phyloP scores from a whole-genome alignment of 2,888 invertebrate species.

The Alitta virens region DNA sequence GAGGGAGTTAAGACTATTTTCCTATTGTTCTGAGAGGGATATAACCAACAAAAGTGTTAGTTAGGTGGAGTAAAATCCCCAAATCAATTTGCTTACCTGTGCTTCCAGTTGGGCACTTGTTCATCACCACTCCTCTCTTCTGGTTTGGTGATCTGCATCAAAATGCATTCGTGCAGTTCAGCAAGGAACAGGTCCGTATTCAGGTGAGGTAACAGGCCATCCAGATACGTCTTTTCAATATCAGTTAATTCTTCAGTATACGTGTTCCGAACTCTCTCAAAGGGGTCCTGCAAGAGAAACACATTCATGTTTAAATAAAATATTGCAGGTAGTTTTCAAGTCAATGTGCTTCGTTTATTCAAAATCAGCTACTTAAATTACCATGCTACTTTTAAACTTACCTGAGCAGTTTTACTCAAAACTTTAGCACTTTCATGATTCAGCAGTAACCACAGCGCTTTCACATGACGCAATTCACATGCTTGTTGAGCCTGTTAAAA shows the following conservation, averaged over 20 bases:
- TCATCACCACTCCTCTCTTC: conserved; percentile 19
- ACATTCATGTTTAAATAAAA: background rate
- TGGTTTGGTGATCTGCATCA: conserved; percentile 20
- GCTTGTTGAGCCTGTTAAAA: conserved; percentile 3
- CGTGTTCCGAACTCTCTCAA: conserved; percentile 19
- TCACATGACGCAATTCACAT: conserved; percentile 34
- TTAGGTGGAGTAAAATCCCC: too few species aligned
- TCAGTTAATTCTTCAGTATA: conserved; percentile 18
- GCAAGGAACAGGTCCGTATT: conserved; percentile 19
- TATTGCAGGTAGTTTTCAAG: too few species aligned
- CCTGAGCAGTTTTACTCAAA: conserved; percentile 31
- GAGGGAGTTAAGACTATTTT: too few species aligned
- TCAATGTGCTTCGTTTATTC: too few species aligned
- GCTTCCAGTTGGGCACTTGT: conserved; percentile 15
- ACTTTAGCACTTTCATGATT: conserved; percentile 31
- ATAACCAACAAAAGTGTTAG: too few species aligned
- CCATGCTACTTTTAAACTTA: too few species aligned
- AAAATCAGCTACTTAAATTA: too few species aligned
- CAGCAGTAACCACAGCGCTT: conserved; percentile 38
- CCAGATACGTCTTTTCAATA: conserved; percentile 9
- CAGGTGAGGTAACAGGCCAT: conserved; percentile 12
- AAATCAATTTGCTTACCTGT: too few species aligned
- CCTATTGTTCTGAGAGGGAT: too few species aligned
- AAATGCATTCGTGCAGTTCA: conserved; percentile 26
- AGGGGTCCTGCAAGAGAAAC: conserved; percentile 22